A percentile compares a stretch with the other conserved stretches of the same genome.
phyloP scores from a whole-genome alignment of 2,797 vertebrate species.

The Microchirus variegatus region DNA sequence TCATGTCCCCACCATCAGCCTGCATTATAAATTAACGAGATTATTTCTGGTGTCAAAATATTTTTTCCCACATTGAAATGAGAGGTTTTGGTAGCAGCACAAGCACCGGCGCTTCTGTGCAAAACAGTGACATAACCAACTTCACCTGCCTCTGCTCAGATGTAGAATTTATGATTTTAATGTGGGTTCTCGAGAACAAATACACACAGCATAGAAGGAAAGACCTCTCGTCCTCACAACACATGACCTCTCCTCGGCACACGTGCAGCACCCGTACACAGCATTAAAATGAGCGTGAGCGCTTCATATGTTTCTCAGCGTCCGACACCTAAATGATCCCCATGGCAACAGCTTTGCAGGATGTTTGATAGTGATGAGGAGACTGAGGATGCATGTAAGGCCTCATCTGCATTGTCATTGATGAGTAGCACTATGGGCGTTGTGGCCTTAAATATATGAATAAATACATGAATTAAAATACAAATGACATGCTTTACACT shows the following conservation, averaged over 20 bases:
- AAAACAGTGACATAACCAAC: no score
- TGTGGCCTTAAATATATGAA: conserved; percentile 9
- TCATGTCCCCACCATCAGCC: no score
- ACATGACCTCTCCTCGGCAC: conserved; percentile 31
- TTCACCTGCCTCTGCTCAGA: conserved; percentile 8
- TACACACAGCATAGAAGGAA: background rate
- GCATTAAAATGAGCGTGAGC: conserved; percentile 53
- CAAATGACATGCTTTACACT: background rate
- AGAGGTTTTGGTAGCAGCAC: no score
- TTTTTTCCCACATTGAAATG: no score
- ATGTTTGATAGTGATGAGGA: conserved; percentile 1
- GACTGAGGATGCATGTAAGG: conserved; percentile 19
- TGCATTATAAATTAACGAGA: no score
- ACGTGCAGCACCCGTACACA: background rate
- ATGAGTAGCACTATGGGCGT: conserved; percentile 3
- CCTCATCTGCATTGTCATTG: conserved; percentile 29
- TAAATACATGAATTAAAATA: conserved; percentile 28
- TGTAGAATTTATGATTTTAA: conserved; percentile 45
- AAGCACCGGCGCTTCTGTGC: no score
- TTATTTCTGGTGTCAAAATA: no score
- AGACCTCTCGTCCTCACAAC: conserved; percentile 1
- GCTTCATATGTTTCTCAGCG: conserved; percentile 33
- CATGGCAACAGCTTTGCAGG: conserved; percentile 54
- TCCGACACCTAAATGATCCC: conserved; percentile 42
- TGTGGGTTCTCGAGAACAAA: conserved; percentile 28